phyloP scores from a whole-genome alignment of 92 coral and sea anemone genomes.

The Scolanthus callimorphus region DNA sequence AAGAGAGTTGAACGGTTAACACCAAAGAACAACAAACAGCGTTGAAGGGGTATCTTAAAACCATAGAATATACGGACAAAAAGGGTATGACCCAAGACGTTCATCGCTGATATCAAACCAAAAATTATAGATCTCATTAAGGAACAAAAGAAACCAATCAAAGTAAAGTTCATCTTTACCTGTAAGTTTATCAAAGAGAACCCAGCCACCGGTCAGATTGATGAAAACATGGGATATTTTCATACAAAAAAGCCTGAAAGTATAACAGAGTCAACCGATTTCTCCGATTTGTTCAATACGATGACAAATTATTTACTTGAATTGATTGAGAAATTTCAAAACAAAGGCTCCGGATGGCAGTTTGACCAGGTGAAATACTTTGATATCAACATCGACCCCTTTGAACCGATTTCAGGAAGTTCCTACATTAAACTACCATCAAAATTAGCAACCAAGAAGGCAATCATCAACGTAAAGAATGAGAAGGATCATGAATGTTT shows the following conservation, averaged over 20 bases:
- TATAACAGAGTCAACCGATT: constrained; percentile 37
- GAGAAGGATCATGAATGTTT: constrained; percentile 51
- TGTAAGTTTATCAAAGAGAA: constrained; percentile 30
- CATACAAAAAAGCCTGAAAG: constrained; percentile 10
- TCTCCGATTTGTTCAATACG: constrained; percentile 16
- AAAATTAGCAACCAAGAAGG: constrained; percentile 20
- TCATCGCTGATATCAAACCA: constrained; percentile 14
- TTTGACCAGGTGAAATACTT: constrained; percentile 31
- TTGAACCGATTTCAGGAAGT: constrained; percentile 41
- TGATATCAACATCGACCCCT: constrained; percentile 30
- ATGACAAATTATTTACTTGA: constrained; percentile 31
- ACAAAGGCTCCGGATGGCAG: constrained; percentile 40
- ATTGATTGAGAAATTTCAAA: constrained; percentile 22
- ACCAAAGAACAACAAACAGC: constrained; percentile 25
- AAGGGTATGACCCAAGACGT: constrained; percentile 23
- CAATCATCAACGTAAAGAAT: constrained; percentile 47
- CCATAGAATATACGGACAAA: constrained; percentile 21
- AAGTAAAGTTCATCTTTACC: constrained; percentile 29
- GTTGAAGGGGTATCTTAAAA: constrained; percentile 13
- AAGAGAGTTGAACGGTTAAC: neutral
- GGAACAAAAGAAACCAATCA: constrained; percentile 31
- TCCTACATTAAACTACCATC: constrained; percentile 31
- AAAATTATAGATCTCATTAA: constrained; percentile 22
- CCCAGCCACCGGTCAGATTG: constrained; percentile 17
- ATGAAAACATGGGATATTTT: constrained; percentile 12